A percentile compares a stretch with the other conserved stretches of the same genome.
phyloP scores from a whole-genome alignment of 2,888 invertebrate genomes.

The Folsomia manolachei region DNA sequence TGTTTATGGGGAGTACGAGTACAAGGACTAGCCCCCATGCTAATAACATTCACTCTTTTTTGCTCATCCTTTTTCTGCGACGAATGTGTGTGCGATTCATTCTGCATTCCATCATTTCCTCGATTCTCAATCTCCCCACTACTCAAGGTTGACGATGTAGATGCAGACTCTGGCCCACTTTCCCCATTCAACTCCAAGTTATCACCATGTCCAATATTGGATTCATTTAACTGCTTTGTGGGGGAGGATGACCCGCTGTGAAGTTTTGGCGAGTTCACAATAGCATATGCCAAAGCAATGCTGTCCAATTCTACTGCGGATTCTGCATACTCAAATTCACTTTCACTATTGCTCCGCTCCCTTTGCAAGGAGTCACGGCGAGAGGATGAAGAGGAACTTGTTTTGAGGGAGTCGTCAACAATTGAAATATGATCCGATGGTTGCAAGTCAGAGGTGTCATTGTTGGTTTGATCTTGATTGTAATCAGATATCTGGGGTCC shows the following conservation, averaged over 20 bases:
- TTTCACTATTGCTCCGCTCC: slow-evolving; percentile 46
- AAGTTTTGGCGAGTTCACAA: slow-evolving; percentile 36
- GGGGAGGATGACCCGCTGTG: slow-evolving; percentile 19
- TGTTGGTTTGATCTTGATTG: neutral
- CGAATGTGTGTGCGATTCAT: neutral
- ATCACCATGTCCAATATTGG: slow-evolving; percentile 26
- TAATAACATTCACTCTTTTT: neutral
- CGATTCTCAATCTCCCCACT: too few relatives aligned
- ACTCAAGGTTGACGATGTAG: slow-evolving; percentile 48
- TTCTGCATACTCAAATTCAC: slow-evolving; percentile 45
- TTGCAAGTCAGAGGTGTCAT: too few relatives aligned
- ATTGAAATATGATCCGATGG: neutral
- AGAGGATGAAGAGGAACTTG: neutral
- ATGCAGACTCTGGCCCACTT: slow-evolving; percentile 50
- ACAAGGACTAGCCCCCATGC: neutral
- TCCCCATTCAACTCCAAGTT: slow-evolving; percentile 27
- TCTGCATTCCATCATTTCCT: slow-evolving; percentile 12
- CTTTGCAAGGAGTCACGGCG: slow-evolving; percentile 18
- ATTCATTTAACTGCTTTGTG: slow-evolving; percentile 16
- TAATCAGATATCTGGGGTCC: neutral
- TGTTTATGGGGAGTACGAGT: slow-evolving; percentile 2
- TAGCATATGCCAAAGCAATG: slow-evolving; percentile 41
- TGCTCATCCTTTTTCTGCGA: neutral
- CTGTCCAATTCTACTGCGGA: slow-evolving; percentile 42
- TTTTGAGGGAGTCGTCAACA: neutral